Base-by-base conservation (phyloP, 2,888 invertebrate genomes). In the Sinhomidia bicolor region DNA sequence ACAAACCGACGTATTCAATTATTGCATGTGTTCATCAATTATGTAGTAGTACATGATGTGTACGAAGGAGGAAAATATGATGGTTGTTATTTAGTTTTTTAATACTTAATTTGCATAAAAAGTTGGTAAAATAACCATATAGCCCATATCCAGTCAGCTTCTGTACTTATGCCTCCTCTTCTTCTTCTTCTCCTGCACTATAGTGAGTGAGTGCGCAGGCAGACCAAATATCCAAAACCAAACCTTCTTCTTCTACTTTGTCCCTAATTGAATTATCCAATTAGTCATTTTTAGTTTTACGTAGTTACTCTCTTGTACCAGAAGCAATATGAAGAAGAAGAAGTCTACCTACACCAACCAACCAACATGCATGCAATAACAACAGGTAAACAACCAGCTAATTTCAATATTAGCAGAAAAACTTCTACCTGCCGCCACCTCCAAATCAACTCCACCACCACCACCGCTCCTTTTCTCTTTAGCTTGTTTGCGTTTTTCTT, bases 251-350 rank as follows among this genome's bases (percentile, higher is more conserved):
- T 76, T 76, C 51, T 14, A 36, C 79, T 54, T 32, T 7, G 12
- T 54, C 36, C 32, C 76, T 87, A 87, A 87, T 87, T 87, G 86
- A 87, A 87, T 87, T 82, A 88, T 88, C 88, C 88, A 88, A 88
- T 88, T 88, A 88, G 88, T 88, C 88, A 83, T 78, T 76, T 79
- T 68, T 68, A 57, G 65, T 82, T 80, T 71, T 57, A 81, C 60
- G 74, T 81, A 62, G 36, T 71, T 71, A 29, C 29, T 23, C 14
- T 20, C 12, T 9, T 26, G 14, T n/a, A 62, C 26, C 17, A 62
- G 14, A 26, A 62, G 62, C 29, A 26, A 41, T 41, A 41, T 5
- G 10, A 41, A 41, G 6, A 57, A 57, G 32, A 29, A 71, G 12
- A 17, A 41, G n/a, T 23, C 62, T 62, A 14, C 62, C 62, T 62